These are phyloP conservation scores for Acanthosepion pharaonis DNA, from an alignment of 2,888 invertebrate species.

Conservation along the genomic window DNA sequence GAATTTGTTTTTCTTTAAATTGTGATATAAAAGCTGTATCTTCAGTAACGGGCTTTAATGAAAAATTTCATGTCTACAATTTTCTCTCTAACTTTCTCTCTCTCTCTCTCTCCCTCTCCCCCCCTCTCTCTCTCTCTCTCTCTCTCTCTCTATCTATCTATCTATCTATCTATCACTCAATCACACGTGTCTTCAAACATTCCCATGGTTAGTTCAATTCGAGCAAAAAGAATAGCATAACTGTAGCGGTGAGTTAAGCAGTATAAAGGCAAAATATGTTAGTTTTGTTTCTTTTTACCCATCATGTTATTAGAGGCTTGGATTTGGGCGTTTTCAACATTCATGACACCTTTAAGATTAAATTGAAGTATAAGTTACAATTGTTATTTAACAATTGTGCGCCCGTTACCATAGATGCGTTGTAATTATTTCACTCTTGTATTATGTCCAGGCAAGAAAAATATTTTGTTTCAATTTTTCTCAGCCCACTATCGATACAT, in stretches of 20 bases:
- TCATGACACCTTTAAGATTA: not conserved
- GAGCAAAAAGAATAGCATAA: not conserved
- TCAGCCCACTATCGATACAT: not conserved
- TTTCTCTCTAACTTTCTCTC: no score
- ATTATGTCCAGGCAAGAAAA: slow-evolving; percentile 39
- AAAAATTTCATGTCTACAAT: no score
- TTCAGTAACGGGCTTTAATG: no score
- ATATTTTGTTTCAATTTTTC: slow-evolving; percentile 44
- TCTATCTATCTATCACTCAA: no score
- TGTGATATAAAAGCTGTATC: no score
- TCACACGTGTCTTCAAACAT: not conserved
- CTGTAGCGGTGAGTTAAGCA: not conserved
- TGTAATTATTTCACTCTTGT: slow-evolving; percentile 13
- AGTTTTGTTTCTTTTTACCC: not conserved
- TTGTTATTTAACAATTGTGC: not conserved
- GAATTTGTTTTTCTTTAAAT: no score
- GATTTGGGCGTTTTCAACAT: slow-evolving; percentile 38
- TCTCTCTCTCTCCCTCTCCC: no score
- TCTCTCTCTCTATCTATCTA: no score
- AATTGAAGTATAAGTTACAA: not conserved
- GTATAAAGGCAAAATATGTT: not conserved
- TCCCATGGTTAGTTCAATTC: slow-evolving; percentile 17
- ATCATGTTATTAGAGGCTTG: not conserved
- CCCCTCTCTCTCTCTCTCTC: no score
- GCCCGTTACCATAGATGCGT: not conserved